These are phyloP conservation scores for Chalcosyrphus nemorum DNA, from an alignment of 2,888 invertebrate genomes.

Conservation along the genomic window DNA sequence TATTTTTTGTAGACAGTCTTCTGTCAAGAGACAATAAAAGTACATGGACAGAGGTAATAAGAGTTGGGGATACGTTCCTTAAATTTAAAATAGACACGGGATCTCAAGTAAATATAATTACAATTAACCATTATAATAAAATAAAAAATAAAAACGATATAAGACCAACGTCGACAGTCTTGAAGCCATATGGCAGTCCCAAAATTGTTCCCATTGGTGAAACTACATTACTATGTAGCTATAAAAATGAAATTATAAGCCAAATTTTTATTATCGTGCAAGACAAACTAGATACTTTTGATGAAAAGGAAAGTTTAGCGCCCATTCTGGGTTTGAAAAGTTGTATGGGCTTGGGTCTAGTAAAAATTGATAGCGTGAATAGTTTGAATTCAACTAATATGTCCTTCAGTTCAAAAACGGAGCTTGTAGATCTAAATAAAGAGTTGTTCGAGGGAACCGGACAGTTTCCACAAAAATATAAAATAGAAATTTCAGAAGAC, in stretches of 20 bases:
- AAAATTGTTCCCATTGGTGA: background rate
- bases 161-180: slow-evolving; percentile 5
- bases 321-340: background rate
- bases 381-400: background rate
- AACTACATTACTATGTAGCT: background rate
- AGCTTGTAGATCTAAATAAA: slow-evolving; percentile 41
- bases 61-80: background rate
- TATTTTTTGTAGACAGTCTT: slow-evolving; percentile 7
- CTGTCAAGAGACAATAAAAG: background rate
- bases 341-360: background rate
- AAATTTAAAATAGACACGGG: slow-evolving; percentile 3
- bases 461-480: slow-evolving; percentile 55
- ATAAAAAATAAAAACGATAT: background rate
- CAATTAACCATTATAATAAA: background rate
- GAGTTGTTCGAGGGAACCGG: slow-evolving; percentile 74
- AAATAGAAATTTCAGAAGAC: slow-evolving; percentile 58
- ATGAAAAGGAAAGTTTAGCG: background rate
- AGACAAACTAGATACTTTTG: background rate
- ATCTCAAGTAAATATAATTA: background rate
- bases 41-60: background rate
- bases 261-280: slow-evolving; percentile 3
- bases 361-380: background rate
- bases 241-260: background rate
- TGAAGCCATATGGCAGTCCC: slow-evolving; percentile 6
- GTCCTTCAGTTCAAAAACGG: background rate